Evolutionary conservation across 2,113 vertebrate genomes (phyloP), one percentile per base, ranked within the genome.

Genomic region (Strigops habroptila): DNA sequence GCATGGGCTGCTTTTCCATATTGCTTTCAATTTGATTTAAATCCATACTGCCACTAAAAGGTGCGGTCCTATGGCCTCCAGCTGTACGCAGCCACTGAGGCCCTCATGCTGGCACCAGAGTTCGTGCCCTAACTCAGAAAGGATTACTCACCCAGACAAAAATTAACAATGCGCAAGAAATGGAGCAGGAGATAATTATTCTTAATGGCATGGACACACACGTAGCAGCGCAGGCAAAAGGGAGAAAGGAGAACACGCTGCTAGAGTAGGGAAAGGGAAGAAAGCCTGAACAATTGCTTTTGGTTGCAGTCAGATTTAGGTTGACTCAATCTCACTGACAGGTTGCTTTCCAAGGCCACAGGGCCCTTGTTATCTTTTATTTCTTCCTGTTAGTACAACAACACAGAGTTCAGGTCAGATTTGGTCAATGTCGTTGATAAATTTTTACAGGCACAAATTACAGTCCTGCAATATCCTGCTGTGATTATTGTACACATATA

Each of bases 51-150:
- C 75, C 62, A 73, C 71, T 39, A 8, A 52, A 79, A 90, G 85
- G 62, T 71, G 85, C 17, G 24, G 39, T 57, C 44, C 79, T n/a
- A 44, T 12, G 90, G 82, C 90, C 88, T 93, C 74, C 75, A 82
- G 88, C 62, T 53, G 18, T 9, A 67, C 0, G 0, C 5, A 10
- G 18, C 51, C 82, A 76, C 6, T 0, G 55, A 82, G 31, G 64
- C 48, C 75, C 52, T 73, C 6, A 14, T 7, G 43, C 57, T 41
- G 48, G 39, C 75, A 94, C 9, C 2, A 13, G 59, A 37, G 62
- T 9, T 82, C 3, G 0, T 69, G 57, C 78, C 70, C 60, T 39
- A 63, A 77, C 46, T 67, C 87, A 19, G n/a, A n/a, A 6, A 79
- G 30, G 33, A 60, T 76, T 35, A 68, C 39, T 71, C 84, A 87